Evolutionary conservation across 2,113 vertebrate genomes (phyloP).

Genomic region (Varanus komodoensis): DNA sequence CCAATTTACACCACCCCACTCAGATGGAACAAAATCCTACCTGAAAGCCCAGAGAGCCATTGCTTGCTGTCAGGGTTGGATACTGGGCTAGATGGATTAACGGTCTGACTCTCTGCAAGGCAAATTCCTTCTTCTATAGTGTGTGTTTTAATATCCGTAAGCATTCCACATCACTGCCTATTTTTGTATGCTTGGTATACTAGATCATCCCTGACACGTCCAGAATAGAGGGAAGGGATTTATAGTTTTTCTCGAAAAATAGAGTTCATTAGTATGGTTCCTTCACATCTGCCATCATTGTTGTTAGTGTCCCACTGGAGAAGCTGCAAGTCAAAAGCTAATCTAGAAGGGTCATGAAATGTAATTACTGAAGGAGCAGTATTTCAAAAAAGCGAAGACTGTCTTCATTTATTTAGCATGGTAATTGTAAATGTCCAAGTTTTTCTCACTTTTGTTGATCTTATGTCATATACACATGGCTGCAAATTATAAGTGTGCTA

Average conservation of each 20-base stretch:
- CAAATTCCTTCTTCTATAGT: too few species aligned
- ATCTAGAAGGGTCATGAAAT: constrained; percentile 6
- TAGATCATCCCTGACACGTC: not conserved
- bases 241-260: not conserved
- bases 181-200: not conserved
- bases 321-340: constrained; percentile 61
- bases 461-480: not conserved
- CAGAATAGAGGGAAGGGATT: not conserved
- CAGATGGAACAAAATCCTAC: too few species aligned
- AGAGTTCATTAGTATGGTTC: constrained; percentile 42
- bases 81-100: too few species aligned
- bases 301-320: constrained; percentile 44
- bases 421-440: not conserved
- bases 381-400: not conserved
- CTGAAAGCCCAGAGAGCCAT: too few species aligned
- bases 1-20: too few species aligned
- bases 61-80: too few species aligned
- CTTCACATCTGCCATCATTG: constrained; percentile 25
- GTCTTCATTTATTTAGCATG: not conserved
- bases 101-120: too few species aligned
- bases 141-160: not conserved
- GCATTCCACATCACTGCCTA: not conserved
- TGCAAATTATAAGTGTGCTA: not conserved
- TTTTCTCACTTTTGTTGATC: not conserved
- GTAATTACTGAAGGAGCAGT: not conserved